Conservation (phyloP, 2,797 vertebrate genomes). For the Scleropages formosus region DNA sequence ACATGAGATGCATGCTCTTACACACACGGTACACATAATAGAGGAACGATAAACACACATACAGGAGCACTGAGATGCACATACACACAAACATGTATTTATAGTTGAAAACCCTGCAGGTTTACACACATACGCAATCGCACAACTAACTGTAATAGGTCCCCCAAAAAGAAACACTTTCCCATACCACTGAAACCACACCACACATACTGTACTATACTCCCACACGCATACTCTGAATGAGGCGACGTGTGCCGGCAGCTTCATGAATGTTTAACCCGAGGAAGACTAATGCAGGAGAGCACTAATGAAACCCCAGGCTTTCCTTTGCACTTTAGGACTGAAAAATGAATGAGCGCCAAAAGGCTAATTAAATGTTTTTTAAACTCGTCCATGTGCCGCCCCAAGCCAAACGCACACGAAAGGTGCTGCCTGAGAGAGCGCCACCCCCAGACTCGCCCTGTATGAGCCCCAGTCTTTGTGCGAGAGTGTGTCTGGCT, state of each 20-base stretch:
- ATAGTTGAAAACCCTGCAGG: neutral
- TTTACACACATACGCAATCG: constrained; percentile 1
- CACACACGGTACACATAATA: neutral
- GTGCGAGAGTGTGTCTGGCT: constrained; percentile 3
- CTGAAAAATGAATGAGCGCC: constrained; percentile 34
- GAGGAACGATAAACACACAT: neutral
- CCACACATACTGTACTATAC: neutral
- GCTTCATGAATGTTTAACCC: constrained; percentile 27
- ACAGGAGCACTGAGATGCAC: neutral
- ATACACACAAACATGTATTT: neutral
- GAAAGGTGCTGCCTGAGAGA: neutral
- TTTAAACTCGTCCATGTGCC: constrained; percentile 8
- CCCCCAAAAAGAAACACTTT: neutral
- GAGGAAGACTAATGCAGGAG: neutral
- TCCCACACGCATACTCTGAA: neutral
- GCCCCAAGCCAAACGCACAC: neutral
- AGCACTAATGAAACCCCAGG: constrained; percentile 2
- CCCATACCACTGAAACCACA: too few species aligned
- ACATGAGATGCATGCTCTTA: neutral
- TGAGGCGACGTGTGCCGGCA: too few species aligned
- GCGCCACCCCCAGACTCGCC: neutral
- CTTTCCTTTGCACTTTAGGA: constrained; percentile 22
- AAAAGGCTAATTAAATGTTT: constrained; percentile 35
- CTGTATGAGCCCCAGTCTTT: neutral
- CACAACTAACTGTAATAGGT: too few species aligned